Evolutionary conservation across 2,888 invertebrate genomes (phyloP), one percentile per base, ranked within the genome.

Genomic region (Scelioninae gen. 2): DNA sequence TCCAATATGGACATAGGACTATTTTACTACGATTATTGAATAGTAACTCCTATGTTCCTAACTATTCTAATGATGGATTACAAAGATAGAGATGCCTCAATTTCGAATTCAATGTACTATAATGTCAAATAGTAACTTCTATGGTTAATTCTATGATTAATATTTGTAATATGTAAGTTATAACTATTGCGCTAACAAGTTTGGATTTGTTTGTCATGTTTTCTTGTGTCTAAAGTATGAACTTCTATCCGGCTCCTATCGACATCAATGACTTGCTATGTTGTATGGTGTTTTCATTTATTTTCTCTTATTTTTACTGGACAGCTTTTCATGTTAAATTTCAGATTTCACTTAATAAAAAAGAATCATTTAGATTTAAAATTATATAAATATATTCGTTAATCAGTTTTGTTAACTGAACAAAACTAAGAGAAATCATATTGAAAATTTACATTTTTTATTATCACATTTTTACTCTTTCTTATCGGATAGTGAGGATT

Each of bases 1-100:
- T 75, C 45, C 76, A 76, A 73, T 76, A 73, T 74, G 73, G 71
- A 78, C 78, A 75, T 74, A 77, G 52, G 64, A 77, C 76, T 77
- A 78, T 73, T 75, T 68, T 77, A 77, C 77, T 70, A 74, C 67
- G 69, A 70, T 68, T 48, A 69, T 76, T 41, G 64, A 70, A 63
- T 72, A 63, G 35, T 65, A 76, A 64, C 53, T 64, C 19, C 52
- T 68, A 70, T 72, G 58, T 69, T 70, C 45, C 70, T 72, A 73
- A 63, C 71, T 76, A 76, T 74, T 69, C 74, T 74, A 74, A 72
- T 74, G 52, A 75, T 72, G 75, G 15, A 52, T 61, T 55, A 75
- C 72, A 75, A 70, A 73, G 63, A 68, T 75, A 68, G 60, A 65
- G 45, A 69, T 68, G 67, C 67, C 63, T 61, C 19, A 58, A 72